Evolutionary conservation across 2,797 vertebrate genomes (phyloP), one percentile per base, ranked within the genome.

Genomic region (Xenops minutus): DNA sequence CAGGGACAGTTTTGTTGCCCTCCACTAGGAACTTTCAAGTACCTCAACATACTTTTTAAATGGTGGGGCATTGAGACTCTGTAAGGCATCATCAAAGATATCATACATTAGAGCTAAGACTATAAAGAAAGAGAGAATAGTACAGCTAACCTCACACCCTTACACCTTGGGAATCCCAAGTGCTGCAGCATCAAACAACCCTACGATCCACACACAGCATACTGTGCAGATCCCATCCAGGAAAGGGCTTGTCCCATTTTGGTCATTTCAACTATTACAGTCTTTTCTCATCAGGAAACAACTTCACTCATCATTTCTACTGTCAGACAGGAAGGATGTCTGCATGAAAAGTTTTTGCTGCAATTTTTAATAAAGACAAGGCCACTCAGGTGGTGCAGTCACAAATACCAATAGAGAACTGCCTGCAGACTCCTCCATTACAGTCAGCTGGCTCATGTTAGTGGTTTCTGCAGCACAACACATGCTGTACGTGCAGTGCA

Each of bases 401-500:
- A 36, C 20, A 2, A 2, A 22, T 0, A 22, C 34, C 44, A 30
- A 34, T 36, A 1, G 7, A 56, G 59, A 27, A 6, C 30, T 34
- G 43, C 37, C 66, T 9, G 17, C 61, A 21, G 64, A 61, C 16
- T 5, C 6, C 43, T 52, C 68, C 3, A 1, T 7, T 8, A 8
- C 58, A 19, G 32, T 4, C 11, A 43, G 37, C 37, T 34, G 71
- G n/a, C 27, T 37, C 39, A 1, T 4, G 0, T 6, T 2, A 34
- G 30, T 62, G 39, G 21, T 17, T 52, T 26, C 1, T 1, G 16
- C 34, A 78, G 20, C 74, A n/a, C 58, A 17, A 14, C 27, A 18
- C 21, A 5, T 0, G 3, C 52, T 34, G 56, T 23, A 39, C 0
- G 0, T 59, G 73, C 77, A 76, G 63, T 64, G 64, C 77, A 76